phyloP scores from a whole-genome alignment of 2,888 invertebrate species.

The Hirtodrosophila trivittata region DNA sequence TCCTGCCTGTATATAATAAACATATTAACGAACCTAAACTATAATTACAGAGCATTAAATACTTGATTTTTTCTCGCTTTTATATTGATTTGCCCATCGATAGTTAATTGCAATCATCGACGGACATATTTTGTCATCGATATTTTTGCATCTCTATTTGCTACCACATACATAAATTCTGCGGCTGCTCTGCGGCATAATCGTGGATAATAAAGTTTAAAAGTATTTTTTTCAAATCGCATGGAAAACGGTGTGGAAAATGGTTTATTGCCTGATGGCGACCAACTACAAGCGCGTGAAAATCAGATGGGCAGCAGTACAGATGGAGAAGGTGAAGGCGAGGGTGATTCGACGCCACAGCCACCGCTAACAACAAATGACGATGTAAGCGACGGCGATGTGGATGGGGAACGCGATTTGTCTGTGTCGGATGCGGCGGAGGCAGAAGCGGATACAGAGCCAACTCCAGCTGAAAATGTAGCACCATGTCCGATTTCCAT shows the following conservation, averaged over 20 bases:
- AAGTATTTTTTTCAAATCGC: conserved; percentile 49
- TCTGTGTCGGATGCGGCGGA: conserved; percentile 50
- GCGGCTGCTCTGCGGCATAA: conserved; percentile 68
- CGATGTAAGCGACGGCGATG: conserved; percentile 59
- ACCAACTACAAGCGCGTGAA: conserved; percentile 60
- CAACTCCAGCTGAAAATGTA: conserved; percentile 34
- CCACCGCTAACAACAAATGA: conserved; percentile 60
- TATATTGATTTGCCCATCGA: too few species aligned
- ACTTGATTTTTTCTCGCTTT: too few species aligned
- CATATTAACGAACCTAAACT: too few species aligned
- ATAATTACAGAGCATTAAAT: too few species aligned
- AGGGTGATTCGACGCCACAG: conserved; percentile 54
- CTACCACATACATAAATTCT: conserved; percentile 71
- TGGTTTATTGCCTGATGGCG: conserved; percentile 71
- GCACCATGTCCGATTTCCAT: conserved; percentile 41
- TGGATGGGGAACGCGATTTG: conserved; percentile 56
- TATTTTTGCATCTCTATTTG: conserved; percentile 28
- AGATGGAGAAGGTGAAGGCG: conserved; percentile 57
- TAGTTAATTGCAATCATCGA: too few species aligned
- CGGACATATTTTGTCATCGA: conserved; percentile 8
- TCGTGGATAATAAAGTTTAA: conserved; percentile 49
- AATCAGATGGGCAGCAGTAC: conserved; percentile 65
- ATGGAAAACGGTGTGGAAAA: conserved; percentile 77
- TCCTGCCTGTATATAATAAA: too few species aligned
- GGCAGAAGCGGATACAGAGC: conserved; percentile 39